phyloP scores from a whole-genome alignment of 1,140 invertebrate species.

The Drosophila rufa region DNA sequence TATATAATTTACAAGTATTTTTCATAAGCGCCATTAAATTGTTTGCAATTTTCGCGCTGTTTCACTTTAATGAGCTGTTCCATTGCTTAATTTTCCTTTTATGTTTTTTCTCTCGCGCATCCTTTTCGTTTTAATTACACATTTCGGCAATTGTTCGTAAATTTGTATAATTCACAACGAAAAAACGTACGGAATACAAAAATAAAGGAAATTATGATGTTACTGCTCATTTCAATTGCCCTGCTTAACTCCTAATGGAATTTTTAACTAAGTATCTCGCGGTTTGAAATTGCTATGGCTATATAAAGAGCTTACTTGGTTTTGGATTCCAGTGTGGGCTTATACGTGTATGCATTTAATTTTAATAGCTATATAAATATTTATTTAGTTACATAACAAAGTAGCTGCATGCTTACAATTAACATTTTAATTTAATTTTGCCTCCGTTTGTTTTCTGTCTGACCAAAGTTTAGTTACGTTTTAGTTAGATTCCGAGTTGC shows the following conservation, averaged over 20 bases:
- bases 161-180: constrained; percentile 55
- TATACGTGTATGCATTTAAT: constrained; percentile 45
- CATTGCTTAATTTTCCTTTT: constrained; percentile 35
- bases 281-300: constrained; percentile 35
- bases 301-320: constrained; percentile 20
- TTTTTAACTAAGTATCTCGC: constrained; percentile 60
- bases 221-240: constrained; percentile 47
- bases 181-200: constrained; percentile 15
- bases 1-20: constrained; percentile 72
- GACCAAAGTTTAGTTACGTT: constrained; percentile 38
- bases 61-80: constrained; percentile 70
- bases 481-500: constrained; percentile 24
- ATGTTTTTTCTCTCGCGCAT: constrained; percentile 30
- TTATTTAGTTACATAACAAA: constrained; percentile 80
- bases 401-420: constrained; percentile 71
- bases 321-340: constrained; percentile 20
- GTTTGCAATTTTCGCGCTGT: constrained; percentile 63
- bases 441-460: constrained; percentile 14
- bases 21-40: constrained; percentile 67
- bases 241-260: constrained; percentile 69
- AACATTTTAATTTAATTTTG: constrained; percentile 62
- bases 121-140: constrained; percentile 77
- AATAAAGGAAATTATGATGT: constrained; percentile 28
- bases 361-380: constrained; percentile 76
- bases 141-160: constrained; percentile 67